Evolutionary conservation across 2,888 invertebrate genomes (phyloP), one percentile per base, ranked within the genome.

Genomic region (Drosophila suboccidentalis): DNA sequence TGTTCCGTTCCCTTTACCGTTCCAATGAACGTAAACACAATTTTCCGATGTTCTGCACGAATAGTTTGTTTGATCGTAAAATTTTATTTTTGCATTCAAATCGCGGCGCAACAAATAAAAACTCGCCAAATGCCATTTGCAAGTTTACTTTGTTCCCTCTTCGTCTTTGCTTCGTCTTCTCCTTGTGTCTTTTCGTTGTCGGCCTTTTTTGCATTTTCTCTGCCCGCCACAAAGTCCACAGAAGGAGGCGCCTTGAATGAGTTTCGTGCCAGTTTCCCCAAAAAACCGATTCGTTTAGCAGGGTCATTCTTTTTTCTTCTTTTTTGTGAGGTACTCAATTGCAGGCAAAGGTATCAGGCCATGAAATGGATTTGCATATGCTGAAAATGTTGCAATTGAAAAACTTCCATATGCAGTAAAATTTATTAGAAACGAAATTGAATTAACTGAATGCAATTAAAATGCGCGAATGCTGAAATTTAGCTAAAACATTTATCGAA

Each of bases 51-150:
- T 85, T 86, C 88, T 85, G 85, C 88, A 87, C 85, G 88, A 85
- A 85, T 86, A 86, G 85, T 85, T 85, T 88, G 88, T 83, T 88
- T 88, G 85, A 86, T 85, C 85, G 73, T 85, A 83, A 85, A 85
- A 88, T 83, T 85, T 86, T 83, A 85, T 82, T 80, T 80, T 80
- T 75, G 85, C 84, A 84, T 84, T 87, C 84, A 80, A 84, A 84
- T 80, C 82, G 83, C 79, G 72, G 46, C 60, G 69, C 78, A 69
- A 67, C 77, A 77, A 70, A 61, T 75, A 78, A 71, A 80, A 64
- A 38, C 60, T 58, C 19, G 46, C 43, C 55, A 71, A 80, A 73
- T 80, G 80, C 78, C 72, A 71, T 81, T 74, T 81, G 76, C 83
- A 62, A 82, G 60, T 71, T 75, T 49, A 44, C 38, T 50, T 74